A percentile compares a stretch with the other conserved stretches of the same genome.
Conservation (phyloP, 2,113 vertebrate genomes). For the Anarrhichthys ocellatus region DNA sequence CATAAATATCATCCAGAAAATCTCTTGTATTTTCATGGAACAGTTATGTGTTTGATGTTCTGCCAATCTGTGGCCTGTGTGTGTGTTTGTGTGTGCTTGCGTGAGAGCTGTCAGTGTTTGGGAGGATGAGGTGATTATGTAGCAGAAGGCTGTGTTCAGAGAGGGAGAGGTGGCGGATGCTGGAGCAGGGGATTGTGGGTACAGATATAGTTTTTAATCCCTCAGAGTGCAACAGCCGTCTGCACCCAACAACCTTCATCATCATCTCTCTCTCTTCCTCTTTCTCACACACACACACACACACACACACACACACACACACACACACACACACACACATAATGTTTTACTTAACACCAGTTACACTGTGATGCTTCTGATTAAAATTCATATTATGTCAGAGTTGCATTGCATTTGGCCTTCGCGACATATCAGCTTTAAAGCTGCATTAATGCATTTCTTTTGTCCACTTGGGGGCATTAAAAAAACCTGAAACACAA, state of each 20-base stretch:
- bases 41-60: constrained; percentile 26
- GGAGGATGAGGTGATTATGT: constrained; percentile 62
- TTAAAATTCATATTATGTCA: no score
- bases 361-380: no score
- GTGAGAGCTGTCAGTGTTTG: constrained; percentile 37
- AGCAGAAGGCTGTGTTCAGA: constrained; percentile 42
- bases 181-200: constrained; percentile 66
- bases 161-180: constrained; percentile 45
- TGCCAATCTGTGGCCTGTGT: background rate
- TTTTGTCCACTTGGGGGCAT: no score
- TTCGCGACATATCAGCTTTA: no score
- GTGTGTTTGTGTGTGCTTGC: background rate
- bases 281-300: background rate
- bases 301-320: background rate
- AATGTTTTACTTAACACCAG: background rate
- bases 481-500: no score
- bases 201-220: constrained; percentile 67
- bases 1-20: constrained; percentile 20
- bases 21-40: constrained; percentile 19
- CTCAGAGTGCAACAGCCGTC: constrained; percentile 64
- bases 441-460: no score
- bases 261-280: background rate
- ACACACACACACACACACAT: background rate
- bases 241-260: constrained; percentile 33
- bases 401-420: no score